A percentile compares a stretch with the other conserved stretches of the same genome.
Evolutionary conservation across 2,888 invertebrate species (phyloP).

Genomic region (Cinara cedri): DNA sequence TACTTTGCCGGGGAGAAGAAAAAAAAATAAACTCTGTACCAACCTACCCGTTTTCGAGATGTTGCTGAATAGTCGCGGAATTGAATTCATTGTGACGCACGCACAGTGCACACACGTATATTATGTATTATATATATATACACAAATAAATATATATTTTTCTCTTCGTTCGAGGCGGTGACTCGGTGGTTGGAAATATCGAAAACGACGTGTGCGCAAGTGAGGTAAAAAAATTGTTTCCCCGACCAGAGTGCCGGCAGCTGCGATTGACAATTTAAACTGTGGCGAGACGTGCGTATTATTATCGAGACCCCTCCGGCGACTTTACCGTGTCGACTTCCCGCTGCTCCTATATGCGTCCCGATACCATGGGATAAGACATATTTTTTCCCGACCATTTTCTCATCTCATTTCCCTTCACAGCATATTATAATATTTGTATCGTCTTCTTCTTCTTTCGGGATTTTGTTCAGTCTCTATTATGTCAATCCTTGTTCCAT

Average conservation of each 20-base stretch:
- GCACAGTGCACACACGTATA: background rate
- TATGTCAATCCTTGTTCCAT: too few relatives aligned
- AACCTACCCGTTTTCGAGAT: slow-evolving; percentile 25
- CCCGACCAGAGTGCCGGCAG: slow-evolving; percentile 26
- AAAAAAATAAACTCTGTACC: slow-evolving; percentile 36
- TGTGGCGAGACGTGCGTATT: slow-evolving; percentile 13
- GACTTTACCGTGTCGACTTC: background rate
- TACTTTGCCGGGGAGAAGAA: slow-evolving; percentile 2
- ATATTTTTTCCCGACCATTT: background rate
- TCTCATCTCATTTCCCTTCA: background rate
- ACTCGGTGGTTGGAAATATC: slow-evolving; percentile 25
- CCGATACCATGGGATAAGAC: background rate
- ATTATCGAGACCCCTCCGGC: slow-evolving; percentile 24
- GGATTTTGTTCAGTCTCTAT: too few relatives aligned
- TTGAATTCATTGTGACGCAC: slow-evolving; percentile 52
- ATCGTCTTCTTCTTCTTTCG: background rate
- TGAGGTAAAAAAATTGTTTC: slow-evolving; percentile 28
- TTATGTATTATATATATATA: background rate
- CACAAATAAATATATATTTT: slow-evolving; percentile 8
- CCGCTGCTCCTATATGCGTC: background rate
- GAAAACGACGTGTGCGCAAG: slow-evolving; percentile 24
- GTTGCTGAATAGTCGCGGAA: slow-evolving; percentile 45
- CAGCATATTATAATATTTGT: background rate
- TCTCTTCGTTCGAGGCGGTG: slow-evolving; percentile 4
- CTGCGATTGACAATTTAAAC: slow-evolving; percentile 56